These are phyloP conservation scores for Cheilosia vernalis DNA, from an alignment of 2,888 invertebrate species.

Conservation along the genomic window DNA sequence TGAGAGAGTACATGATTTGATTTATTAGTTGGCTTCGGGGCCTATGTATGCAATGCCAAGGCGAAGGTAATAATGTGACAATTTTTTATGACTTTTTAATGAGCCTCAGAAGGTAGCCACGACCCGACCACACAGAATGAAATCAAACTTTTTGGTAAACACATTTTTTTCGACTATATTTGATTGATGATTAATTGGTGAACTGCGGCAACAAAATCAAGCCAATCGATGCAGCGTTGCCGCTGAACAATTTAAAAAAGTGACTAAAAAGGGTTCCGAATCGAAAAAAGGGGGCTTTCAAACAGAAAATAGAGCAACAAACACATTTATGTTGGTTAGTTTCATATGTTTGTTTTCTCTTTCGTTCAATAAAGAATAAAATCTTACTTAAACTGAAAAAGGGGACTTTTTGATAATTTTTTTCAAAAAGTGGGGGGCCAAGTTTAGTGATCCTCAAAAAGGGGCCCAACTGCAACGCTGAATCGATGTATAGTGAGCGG, in stretches of 20 bases:
- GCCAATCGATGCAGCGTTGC: neutral
- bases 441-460: too few relatives aligned
- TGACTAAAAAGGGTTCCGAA: too few relatives aligned
- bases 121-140: slow-evolving; percentile 11
- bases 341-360: too few relatives aligned
- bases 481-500: neutral
- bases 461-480: too few relatives aligned
- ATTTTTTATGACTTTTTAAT: slow-evolving; percentile 35
- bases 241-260: too few relatives aligned
- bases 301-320: too few relatives aligned
- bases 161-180: neutral
- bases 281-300: too few relatives aligned
- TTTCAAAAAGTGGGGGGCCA: too few relatives aligned
- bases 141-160: neutral
- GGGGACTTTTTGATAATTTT: too few relatives aligned
- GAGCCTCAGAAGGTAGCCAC: slow-evolving; percentile 32
- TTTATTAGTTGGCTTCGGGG: slow-evolving; percentile 30
- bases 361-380: too few relatives aligned
- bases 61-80: slow-evolving; percentile 55
- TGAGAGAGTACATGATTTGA: slow-evolving; percentile 11
- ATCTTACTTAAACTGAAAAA: too few relatives aligned
- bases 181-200: neutral
- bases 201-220: neutral
- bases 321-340: too few relatives aligned
- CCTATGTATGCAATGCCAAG: slow-evolving; percentile 50